Evolutionary conservation across 2,113 vertebrate genomes (phyloP).

Genomic region (Pelmatolapia mariae): DNA sequence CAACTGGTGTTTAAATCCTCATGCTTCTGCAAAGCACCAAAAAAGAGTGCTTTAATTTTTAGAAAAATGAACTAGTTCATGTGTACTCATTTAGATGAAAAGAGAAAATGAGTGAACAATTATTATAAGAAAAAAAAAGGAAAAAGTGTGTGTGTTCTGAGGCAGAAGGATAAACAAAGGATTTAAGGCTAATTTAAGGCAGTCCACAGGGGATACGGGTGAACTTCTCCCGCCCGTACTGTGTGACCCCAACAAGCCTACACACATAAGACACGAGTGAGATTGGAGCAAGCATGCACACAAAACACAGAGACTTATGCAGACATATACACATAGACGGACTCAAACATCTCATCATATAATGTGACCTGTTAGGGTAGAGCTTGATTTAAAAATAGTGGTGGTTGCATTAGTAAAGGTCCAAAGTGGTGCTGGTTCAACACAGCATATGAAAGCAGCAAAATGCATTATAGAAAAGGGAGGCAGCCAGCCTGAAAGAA

Average conservation of each 20-base stretch:
- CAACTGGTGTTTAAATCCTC: not conserved
- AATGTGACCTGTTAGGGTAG: not conserved
- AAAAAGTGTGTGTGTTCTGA: not conserved
- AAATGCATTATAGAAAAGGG: constrained; percentile 13
- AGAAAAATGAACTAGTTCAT: not conserved
- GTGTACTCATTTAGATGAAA: not conserved
- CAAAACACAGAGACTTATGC: not conserved
- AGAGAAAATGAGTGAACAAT: constrained; percentile 8
- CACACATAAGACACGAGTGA: not conserved
- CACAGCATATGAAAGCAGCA: not conserved
- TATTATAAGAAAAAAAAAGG: not conserved
- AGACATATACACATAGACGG: not conserved
- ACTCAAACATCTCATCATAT: constrained; percentile 8
- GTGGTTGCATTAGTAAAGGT: constrained; percentile 15
- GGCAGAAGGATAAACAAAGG: not conserved
- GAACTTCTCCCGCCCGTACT: constrained; percentile 19
- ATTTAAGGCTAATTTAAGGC: constrained; percentile 35
- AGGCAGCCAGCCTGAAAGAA: not conserved
- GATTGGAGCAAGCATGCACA: not conserved
- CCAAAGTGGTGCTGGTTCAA: constrained; percentile 1
- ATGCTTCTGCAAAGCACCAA: not conserved
- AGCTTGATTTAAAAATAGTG: constrained; percentile 36
- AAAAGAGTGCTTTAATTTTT: not conserved
- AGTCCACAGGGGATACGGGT: not conserved
- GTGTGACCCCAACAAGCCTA: constrained; percentile 27